Evolutionary conservation across 2,797 vertebrate genomes (phyloP), one percentile per base, ranked within the genome.

Genomic region (Echiichthys vipera): DNA sequence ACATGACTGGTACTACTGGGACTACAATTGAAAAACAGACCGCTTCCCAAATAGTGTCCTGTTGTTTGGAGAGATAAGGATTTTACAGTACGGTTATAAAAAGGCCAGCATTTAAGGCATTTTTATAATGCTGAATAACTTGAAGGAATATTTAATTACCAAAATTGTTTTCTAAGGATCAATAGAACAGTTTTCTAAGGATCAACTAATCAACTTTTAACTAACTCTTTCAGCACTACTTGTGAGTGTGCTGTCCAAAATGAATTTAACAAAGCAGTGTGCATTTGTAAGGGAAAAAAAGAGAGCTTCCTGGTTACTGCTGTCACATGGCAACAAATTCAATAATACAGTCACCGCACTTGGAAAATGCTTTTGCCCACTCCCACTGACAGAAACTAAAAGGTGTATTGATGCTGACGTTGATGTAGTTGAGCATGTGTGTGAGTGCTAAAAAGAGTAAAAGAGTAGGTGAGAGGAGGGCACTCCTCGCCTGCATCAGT

Each of bases 401-500:
- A 34, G 2, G 6, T 27, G 45, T 53, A 17, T 13, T 46, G 67
- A 40, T 59, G 74, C 18, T 68, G 37, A 58, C 7, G 20, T 7
- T 73, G 25, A 39, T 58, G 30, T 49, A 15, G 32, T 13, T 50
- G 45, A 58, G 46, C 50, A 36, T 46, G 30, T 62, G 14, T 46
- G 47, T 37, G 15, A 37, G 32, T 59, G 43, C 59, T 15, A 15
- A 20, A 61, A 27, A 46, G 11, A 40, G 22, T n/a, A n/a, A n/a
- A 54, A 46, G 7, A 56, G 29, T 9, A 7, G 36, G 65, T 15
- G 49, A 56, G 65, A 72, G 22, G 2, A 46, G 13, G n/a, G n/a
- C 4, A 30, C 27, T 40, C 75, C 49, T 43, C 40, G 40, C 7
- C 22, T 51, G 64, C 51, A 50, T 69, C 66, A 67, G 58, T 72